Evolutionary conservation across 2,888 invertebrate genomes (phyloP), one percentile per base, ranked within the genome.

Genomic region (Phyto melanocephala): DNA sequence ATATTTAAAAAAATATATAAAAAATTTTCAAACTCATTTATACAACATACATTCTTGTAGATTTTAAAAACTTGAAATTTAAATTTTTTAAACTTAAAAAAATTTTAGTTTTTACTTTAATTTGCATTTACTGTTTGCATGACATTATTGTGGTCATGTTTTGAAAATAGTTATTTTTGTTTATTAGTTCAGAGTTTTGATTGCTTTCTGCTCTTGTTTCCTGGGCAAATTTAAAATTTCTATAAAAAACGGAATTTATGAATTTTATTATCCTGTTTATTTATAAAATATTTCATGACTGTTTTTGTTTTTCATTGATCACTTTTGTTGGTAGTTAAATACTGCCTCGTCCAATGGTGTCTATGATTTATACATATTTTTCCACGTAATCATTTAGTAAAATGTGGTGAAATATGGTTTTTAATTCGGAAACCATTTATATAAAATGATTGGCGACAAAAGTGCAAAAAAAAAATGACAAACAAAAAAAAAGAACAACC

Each of bases 341-440:
- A 42, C 28, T 11, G n/a, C 42, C 10, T 8, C n/a, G 37, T 28
- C 28, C 35, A 54, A 22, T 42, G 22, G 60, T 50, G 56, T 65
- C 15, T 60, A 63, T 77, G 68, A 74, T 78, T 82, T 78, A 78
- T 78, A 58, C 28, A 47, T 72, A 65, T 67, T 62, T 78, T 71
- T 63, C 42, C 50, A 62, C 50, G 63, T 82, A 71, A 82, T 82
- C 70, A 71, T 82, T 79, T 70, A 67, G 70, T 65, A 70, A 62
- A 75, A 74, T 78, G 74, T 75, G 58, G 71, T 79, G 78, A 78
- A 82, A 82, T 82, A 79, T 82, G 74, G 81, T 67, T 75, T 68
- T 75, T 35, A 65, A 45, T 75, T 56, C 78, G 81, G 78, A 82
- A 82, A 60, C 81, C 75, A 82, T 82, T 79, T 79, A 75, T 71